Conservation (phyloP, 2,888 invertebrate species). For the Spilosoma lubricipeda region DNA sequence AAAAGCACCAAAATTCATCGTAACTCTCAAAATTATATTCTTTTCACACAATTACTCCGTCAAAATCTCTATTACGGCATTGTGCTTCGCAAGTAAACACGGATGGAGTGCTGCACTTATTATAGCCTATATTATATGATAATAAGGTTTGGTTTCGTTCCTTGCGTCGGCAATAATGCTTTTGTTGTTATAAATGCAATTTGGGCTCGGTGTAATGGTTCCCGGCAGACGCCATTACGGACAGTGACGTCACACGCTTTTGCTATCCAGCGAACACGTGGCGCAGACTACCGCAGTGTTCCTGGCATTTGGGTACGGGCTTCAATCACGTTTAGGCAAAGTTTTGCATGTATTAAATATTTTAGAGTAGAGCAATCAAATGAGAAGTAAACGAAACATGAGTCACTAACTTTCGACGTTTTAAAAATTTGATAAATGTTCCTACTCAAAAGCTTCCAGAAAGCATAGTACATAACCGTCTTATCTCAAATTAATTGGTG, state of each 20-base stretch:
- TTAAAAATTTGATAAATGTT: neutral
- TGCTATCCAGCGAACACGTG: slow-evolving; percentile 2
- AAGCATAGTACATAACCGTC: neutral
- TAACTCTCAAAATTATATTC: slow-evolving; percentile 37
- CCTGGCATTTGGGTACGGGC: slow-evolving; percentile 24
- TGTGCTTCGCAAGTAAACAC: slow-evolving; percentile 34
- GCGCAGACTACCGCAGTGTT: slow-evolving; percentile 13
- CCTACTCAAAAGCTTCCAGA: neutral
- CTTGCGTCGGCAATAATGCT: neutral
- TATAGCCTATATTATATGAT: slow-evolving; percentile 10
- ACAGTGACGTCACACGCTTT: slow-evolving; percentile 44
- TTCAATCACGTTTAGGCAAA: neutral
- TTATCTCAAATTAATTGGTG: neutral
- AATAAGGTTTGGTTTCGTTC: slow-evolving; percentile 25
- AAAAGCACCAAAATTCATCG: slow-evolving; percentile 18
- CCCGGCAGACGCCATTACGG: slow-evolving; percentile 46
- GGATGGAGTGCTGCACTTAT: neutral
- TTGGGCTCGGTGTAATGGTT: slow-evolving; percentile 48
- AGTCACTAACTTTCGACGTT: neutral
- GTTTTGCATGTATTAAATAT: neutral
- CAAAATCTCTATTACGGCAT: slow-evolving; percentile 45
- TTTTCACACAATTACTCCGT: slow-evolving; percentile 44
- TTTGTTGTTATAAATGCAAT: slow-evolving; percentile 48
- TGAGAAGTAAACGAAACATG: neutral
- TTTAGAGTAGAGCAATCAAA: neutral